These are phyloP conservation scores for Dinomys branickii DNA, from an alignment of 2,113 vertebrate genomes.

Conservation along the genomic window DNA sequence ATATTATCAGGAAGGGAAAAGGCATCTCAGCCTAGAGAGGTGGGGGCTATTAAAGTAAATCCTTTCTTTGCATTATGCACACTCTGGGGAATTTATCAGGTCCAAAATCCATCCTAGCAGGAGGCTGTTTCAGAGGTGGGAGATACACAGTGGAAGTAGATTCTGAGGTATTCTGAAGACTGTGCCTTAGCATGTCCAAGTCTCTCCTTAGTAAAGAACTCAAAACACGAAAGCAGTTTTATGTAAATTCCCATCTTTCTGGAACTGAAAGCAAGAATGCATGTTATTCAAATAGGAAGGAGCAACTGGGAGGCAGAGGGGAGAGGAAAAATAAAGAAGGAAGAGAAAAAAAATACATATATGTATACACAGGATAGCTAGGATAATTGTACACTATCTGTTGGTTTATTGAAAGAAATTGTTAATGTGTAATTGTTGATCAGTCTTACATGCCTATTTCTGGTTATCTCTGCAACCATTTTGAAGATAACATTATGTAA, in stretches of 20 bases:
- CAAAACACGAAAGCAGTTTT: not conserved
- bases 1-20: conserved; percentile 65
- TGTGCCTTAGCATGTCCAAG: not conserved
- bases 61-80: conserved; percentile 22
- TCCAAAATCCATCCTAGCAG: not conserved
- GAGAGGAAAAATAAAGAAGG: no score
- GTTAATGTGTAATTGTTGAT: no score
- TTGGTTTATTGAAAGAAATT: no score
- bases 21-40: not conserved
- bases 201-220: not conserved
- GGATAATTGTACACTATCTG: no score
- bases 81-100: not conserved
- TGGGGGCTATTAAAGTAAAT: conserved; percentile 31
- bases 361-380: no score
- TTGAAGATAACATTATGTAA: no score
- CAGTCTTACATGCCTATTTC: no score
- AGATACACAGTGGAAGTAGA: not conserved
- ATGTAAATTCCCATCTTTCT: not conserved
- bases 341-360: no score
- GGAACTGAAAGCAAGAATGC: not conserved
- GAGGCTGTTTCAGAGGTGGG: not conserved
- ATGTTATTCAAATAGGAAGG: not conserved
- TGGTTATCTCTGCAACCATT: no score
- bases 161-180: not conserved
- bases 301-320: no score